Evolutionary conservation across 1,140 invertebrate species (phyloP), one percentile per base, ranked within the genome.

Genomic region (Macrostomum lignano): DNA sequence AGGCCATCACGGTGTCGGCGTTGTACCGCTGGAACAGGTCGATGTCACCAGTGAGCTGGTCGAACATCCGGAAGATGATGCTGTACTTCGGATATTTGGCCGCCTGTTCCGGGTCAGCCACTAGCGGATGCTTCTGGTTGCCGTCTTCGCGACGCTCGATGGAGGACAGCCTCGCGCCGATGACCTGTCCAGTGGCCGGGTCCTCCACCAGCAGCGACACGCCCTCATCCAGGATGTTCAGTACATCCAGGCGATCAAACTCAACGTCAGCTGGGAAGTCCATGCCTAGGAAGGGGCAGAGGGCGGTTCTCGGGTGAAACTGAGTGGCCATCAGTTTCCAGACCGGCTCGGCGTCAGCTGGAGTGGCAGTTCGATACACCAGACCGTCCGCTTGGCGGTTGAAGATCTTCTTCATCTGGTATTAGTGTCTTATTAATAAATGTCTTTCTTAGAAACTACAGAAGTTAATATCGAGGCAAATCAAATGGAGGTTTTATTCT

Each of bases 211-310:
- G 36, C 44, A 43, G 9, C 41, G 45, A 29, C 43, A 46, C 37
- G 44, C 44, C n/a, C 36, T 41, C 9, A 36, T 40, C 7, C 30
- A 38, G 17, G 35, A 36, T 31, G 25, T 17, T 19, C 21, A 43
- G 22, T 36, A 38, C 5, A 40, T 21, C 23, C 44, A 43, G 44
- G 40, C 42, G 24, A 36, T 41, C 7, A 38, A 36, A 2, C 44
- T 39, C 17, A 19, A 42, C 78, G 78, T 63, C 55, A 81, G 45
- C 65, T 65, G 35, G 61, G 67, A 33, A 58, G 81, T 25, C 63
- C 69, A 54, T 70, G 72, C 45, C 71, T 73, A 55, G 51, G 47
- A 75, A 79, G 43, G 62, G 68, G 38, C 58, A 81, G 41, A 76
- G 75, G 17, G 76, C 78, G 41, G 61, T 76, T 37, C 61, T 82